A percentile compares a stretch with the other conserved stretches of the same genome.
These are phyloP conservation scores for Conopomorpha cramerella DNA, from an alignment of 1,140 invertebrate species.

Conservation along the genomic window DNA sequence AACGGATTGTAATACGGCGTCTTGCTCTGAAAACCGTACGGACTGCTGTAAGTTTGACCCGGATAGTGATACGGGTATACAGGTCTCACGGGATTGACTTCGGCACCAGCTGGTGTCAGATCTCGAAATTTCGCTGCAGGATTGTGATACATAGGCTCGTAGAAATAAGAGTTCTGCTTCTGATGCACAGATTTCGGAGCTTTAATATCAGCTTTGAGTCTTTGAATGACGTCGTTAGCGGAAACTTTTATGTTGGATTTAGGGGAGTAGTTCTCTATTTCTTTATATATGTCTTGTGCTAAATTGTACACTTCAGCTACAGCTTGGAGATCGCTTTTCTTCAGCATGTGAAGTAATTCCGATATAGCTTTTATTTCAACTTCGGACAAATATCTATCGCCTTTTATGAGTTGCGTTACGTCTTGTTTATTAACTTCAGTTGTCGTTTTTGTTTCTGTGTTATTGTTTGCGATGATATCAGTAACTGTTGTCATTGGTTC, in stretches of 20 bases:
- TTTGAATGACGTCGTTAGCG: not conserved
- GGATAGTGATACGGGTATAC: not conserved
- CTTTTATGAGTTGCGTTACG: conserved; percentile 2
- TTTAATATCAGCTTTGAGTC: too few relatives aligned
- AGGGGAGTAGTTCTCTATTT: conserved; percentile 16
- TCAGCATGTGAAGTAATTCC: conserved; percentile 31
- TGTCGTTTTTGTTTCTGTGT: too few relatives aligned
- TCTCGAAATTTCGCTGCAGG: not conserved
- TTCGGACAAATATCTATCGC: conserved; percentile 35
- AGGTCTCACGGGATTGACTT: not conserved
- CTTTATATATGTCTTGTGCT: conserved; percentile 43
- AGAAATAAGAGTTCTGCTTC: not conserved
- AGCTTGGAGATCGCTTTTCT: conserved; percentile 44
- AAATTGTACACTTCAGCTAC: conserved; percentile 47
- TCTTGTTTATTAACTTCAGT: too few relatives aligned
- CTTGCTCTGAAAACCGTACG: too few relatives aligned
- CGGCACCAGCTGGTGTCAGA: not conserved
- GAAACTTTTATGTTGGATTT: not conserved
- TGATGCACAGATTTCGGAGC: not conserved
- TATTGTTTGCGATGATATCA: too few relatives aligned
- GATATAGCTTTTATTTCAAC: conserved; percentile 34
- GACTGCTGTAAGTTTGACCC: not conserved
- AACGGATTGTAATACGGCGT: not conserved
- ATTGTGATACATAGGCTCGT: not conserved
- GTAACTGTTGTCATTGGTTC: too few relatives aligned